A percentile compares a stretch with the other conserved stretches of the same genome.
Evolutionary conservation across 2,797 vertebrate species (phyloP).

Genomic region (Spinus pinus): DNA sequence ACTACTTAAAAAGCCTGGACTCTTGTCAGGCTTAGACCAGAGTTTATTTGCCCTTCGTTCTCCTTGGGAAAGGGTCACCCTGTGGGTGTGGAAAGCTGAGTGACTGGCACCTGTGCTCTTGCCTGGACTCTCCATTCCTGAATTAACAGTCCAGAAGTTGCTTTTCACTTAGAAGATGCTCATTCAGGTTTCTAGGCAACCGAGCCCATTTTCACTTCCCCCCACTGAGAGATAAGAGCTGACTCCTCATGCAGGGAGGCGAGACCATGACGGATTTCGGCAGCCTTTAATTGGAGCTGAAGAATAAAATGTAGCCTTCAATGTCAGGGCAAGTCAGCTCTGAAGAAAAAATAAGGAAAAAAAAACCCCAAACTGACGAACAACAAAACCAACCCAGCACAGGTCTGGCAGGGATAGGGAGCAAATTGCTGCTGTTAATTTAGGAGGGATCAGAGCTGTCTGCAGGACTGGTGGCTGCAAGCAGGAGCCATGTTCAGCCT

Average conservation of each 20-base stretch:
- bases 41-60: not conserved
- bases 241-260: constrained; percentile 46
- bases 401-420: not conserved
- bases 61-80: not conserved
- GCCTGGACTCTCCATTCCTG: not conserved
- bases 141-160: constrained; percentile 57
- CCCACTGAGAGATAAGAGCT: constrained; percentile 61
- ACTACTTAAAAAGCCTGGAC: accelerated
- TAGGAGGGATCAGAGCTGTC: not conserved
- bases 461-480: not conserved
- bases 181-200: constrained; percentile 71
- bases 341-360: not conserved
- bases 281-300: constrained; percentile 55
- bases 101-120: not conserved
- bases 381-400: not conserved
- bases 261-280: constrained; percentile 53
- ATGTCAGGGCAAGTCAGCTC: constrained; percentile 9
- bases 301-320: constrained; percentile 36
- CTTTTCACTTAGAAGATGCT: constrained; percentile 55
- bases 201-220: constrained; percentile 52
- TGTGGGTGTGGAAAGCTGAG: not conserved
- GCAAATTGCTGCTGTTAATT: not conserved
- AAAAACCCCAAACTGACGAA: accelerated
- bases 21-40: not conserved
- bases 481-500: not conserved